Evolutionary conservation across 2,797 vertebrate species (phyloP), one percentile per base, ranked within the genome.

Genomic region (Rhinophrynus dorsalis): DNA sequence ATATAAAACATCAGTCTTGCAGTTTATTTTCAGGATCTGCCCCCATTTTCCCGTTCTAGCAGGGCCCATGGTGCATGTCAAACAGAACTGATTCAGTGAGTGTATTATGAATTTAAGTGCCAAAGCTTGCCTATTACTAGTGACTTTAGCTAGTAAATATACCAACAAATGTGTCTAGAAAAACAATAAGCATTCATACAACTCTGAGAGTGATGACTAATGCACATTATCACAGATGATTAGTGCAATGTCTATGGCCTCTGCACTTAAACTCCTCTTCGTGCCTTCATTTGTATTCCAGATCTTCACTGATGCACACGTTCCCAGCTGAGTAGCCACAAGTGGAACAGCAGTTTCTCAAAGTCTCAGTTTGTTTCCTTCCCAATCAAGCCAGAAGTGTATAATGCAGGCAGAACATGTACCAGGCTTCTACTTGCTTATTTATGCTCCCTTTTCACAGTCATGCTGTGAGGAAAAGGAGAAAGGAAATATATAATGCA

Each of bases 341-440:
- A 71, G 68, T 50, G 60, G 68, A 60, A 29, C 68, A 71, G 68
- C 68, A 57, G 68, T 64, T 48, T 48, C 52, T 64, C 60, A 64
- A 30, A 56, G 52, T 30, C 68, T 58, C 60, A 57, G 38, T 58
- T 64, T 57, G 68, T 58, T 64, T 71, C 68, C 30, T 71, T 64
- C 60, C 68, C 68, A 71, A 71, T 71, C 68, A 71, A 64, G 68
- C 60, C 58, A 71, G 51, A 57, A 64, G 51, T 38, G 37, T 47
- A 64, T 56, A 64, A 63, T 56, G 24, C 26, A 47, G 45, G 33
- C 60, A 21, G 42, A 48, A 29, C 68, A 64, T 64, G 52, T 33
- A 48, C 40, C 30, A 3, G 29, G 50, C 21, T 37, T 2, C 51
- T 26, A n/a, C 17, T 40, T 17, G 60, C 52, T 71, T 64, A 71